Base-by-base conservation (phyloP, 2,113 vertebrate genomes). In the Lophura nycthemera region DNA sequence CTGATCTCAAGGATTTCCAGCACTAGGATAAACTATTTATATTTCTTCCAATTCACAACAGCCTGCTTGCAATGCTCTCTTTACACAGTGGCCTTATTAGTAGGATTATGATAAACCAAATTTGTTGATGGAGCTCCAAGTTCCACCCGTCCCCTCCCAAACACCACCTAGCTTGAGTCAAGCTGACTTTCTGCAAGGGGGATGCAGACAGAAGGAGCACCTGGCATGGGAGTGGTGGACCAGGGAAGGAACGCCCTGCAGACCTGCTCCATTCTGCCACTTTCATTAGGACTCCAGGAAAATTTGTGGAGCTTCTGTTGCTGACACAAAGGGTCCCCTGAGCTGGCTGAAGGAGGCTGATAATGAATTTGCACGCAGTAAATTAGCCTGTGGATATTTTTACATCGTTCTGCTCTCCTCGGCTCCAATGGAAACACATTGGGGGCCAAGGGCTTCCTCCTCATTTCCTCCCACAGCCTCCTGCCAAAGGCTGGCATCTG, bases 301-400 rank as follows among this genome's bases (percentile, higher is more conserved):
- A 84, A 94, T 74, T 43, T 59, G 67, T 84, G 65, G 74, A 83
- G 78, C 63, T 93, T 52, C 89, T 84, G 74, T 8, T 85, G 85
- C 91, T 65, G 92, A 86, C 85, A 83, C 13, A 83, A 79, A 42
- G 24, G 36, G 78, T 91, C 74, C 84, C 89, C 38, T 22, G 85
- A 79, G 92, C 74, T 22, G 70, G 70, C 86, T 93, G 92, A 57
- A 84, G 78, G 87, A 89, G 74, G 63, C 78, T 79, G 92, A 92
- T 56, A 85, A 95, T 87, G 89, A 87, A 96, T 93, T 92, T 8
- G 20, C 73, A 83, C 0, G 1, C 92, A 59, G 67, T 29, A 80
- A 89, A 91, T 94, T 81, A 96, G 82, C 93, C 84, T 5, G 32
- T 77, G 75, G 91, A 19, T 95, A 20, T 92, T 96, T 91, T 83